Conservation (phyloP, 35 echinoderm and acorn worm species). For the Heliocidaris tuberculata region DNA sequence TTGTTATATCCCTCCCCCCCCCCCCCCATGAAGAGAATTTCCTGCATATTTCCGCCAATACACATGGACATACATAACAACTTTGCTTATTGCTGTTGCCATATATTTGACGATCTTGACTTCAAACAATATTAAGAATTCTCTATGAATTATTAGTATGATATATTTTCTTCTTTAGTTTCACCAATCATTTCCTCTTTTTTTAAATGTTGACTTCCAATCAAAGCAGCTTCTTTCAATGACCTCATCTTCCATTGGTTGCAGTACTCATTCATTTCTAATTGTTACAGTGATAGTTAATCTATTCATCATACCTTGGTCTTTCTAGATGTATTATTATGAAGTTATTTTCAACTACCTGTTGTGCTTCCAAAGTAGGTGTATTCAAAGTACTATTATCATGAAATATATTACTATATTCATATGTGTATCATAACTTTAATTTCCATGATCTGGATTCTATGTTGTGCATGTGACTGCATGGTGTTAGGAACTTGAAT, state of each 20-base stretch:
- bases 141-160: too few species aligned
- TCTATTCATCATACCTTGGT: neutral
- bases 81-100: too few species aligned
- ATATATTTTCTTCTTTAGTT: neutral
- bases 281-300: neutral
- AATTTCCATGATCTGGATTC: neutral
- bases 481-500: too few species aligned
- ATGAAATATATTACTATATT: neutral
- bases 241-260: neutral
- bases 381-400: neutral
- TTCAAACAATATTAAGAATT: too few species aligned
- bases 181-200: neutral
- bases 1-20: too few species aligned
- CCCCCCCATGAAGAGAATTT: too few species aligned
- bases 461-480: neutral
- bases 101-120: too few species aligned
- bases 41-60: too few species aligned
- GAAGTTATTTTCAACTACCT: neutral
- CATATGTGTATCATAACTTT: neutral
- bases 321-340: neutral
- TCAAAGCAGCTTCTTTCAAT: neutral
- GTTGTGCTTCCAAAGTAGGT: neutral
- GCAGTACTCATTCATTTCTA: neutral
- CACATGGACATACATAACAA: too few species aligned
- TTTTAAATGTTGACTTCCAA: neutral